Evolutionary conservation across 2,797 vertebrate species (phyloP).

Genomic region (Leucoraja ocellata): DNA sequence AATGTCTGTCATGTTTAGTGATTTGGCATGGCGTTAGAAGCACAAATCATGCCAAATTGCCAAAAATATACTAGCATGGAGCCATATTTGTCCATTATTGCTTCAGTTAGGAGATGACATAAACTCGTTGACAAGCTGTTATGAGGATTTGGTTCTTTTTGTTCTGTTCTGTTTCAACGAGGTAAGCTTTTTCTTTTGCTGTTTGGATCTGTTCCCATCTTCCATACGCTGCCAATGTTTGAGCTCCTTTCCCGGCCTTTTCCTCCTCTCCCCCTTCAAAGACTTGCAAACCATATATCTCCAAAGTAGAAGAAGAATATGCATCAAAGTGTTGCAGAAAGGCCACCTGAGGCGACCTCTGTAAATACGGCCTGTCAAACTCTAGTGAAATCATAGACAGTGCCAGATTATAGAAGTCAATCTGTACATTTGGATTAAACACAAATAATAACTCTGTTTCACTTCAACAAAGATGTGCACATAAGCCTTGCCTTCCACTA

Average conservation of each 20-base stretch:
- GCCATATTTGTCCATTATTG: conserved; percentile 21
- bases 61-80: background rate
- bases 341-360: background rate
- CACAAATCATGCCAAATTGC: conserved; percentile 20
- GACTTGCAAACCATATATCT: background rate
- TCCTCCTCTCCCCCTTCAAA: background rate
- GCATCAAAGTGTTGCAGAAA: background rate
- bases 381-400: background rate
- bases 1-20: background rate
- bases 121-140: conserved; percentile 27
- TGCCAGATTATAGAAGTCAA: background rate
- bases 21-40: background rate
- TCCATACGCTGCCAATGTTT: background rate
- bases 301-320: background rate
- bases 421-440: background rate
- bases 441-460: background rate
- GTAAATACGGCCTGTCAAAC: background rate
- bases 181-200: background rate
- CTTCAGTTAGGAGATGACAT: background rate
- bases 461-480: background rate
- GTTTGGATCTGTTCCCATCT: background rate
- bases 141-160: conserved; percentile 23
- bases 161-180: conserved; percentile 12
- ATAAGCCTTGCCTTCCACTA: background rate
- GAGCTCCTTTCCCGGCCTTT: background rate